These are phyloP conservation scores for Caenorhabditis inopinata DNA, from an alignment of 1,140 invertebrate species.

Conservation along the genomic window DNA sequence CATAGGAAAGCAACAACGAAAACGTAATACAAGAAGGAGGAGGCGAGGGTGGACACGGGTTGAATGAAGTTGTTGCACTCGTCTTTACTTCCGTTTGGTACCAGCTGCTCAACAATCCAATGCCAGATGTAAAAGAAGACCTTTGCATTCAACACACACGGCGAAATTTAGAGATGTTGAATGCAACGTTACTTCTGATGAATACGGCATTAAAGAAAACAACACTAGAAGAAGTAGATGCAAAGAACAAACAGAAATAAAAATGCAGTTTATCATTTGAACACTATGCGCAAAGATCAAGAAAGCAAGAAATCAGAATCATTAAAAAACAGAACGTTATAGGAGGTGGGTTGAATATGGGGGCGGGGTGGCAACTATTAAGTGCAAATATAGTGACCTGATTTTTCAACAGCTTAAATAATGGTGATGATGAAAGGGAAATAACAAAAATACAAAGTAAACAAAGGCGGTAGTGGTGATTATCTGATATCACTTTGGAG, in stretches of 20 bases:
- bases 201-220: too few species aligned
- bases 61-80: conserved; percentile 10
- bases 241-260: not conserved
- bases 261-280: not conserved
- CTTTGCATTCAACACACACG: too few species aligned
- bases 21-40: conserved; percentile 20
- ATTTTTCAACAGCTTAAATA: conserved; percentile 22
- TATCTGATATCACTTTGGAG: not conserved
- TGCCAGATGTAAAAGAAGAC: not conserved
- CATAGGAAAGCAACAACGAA: not conserved
- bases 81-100: conserved; percentile 14
- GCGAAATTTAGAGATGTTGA: too few species aligned
- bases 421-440: not conserved
- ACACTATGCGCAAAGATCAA: not conserved
- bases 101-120: conserved; percentile 13
- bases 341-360: not conserved
- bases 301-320: not conserved
- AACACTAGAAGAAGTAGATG: too few species aligned
- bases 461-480: not conserved
- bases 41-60: not conserved
- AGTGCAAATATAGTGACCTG: conserved; percentile 13
- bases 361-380: too few species aligned
- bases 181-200: too few species aligned
- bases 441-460: not conserved
- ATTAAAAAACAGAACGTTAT: not conserved